A percentile compares a stretch with the other conserved stretches of the same genome.
These are phyloP conservation scores for Hylomyscus alleni DNA, from an alignment of 2,797 vertebrate genomes.

Conservation along the genomic window DNA sequence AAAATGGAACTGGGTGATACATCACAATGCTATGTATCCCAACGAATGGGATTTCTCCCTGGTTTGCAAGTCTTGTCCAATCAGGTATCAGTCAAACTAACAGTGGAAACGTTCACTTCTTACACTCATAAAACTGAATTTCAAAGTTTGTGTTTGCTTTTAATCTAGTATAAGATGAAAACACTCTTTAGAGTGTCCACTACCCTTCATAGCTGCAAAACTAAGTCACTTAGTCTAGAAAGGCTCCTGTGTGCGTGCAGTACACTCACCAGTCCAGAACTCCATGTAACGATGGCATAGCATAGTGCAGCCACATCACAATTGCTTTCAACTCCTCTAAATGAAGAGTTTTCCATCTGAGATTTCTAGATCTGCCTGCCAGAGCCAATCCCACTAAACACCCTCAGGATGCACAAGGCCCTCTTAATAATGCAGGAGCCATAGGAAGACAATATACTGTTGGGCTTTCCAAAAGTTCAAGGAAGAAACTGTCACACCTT, in stretches of 20 bases:
- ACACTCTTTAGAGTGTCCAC: neutral
- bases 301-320: neutral
- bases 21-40: neutral
- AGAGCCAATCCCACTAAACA: slow-evolving; percentile 17
- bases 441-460: neutral
- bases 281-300: neutral
- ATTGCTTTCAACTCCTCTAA: neutral
- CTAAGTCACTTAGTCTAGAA: neutral
- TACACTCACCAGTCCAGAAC: neutral
- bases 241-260: neutral
- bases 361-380: neutral
- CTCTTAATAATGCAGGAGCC: neutral
- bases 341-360: neutral
- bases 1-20: neutral
- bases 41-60: neutral
- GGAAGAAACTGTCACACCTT: neutral
- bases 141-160: neutral
- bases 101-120: neutral
- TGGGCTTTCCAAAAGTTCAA: slow-evolving; percentile 15
- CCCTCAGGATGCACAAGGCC: neutral
- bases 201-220: neutral
- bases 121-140: slow-evolving; percentile 3
- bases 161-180: neutral
- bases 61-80: neutral
- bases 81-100: neutral